Evolutionary conservation across 2,797 vertebrate species (phyloP), one percentile per base, ranked within the genome.

Genomic region (Simalia tracyae): DNA sequence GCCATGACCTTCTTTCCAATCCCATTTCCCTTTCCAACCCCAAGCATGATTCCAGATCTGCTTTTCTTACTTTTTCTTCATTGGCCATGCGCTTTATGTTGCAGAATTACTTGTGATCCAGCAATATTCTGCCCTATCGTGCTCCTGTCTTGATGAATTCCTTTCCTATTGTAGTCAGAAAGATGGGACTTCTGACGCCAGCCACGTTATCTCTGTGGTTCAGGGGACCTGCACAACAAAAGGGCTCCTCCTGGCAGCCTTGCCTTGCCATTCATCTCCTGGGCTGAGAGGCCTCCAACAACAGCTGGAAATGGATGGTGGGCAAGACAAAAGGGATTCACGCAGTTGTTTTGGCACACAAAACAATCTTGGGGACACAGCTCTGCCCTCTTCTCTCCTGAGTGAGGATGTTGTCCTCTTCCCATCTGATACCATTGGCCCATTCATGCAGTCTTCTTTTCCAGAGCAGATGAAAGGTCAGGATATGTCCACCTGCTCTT

Each of bases 181-280:
- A 19, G 92, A 26, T 12, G 63, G 12, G n/a, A 5, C 61, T 76
- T 72, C 42, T 15, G 81, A 54, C 63, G 54, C 63, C 56, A 11
- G 54, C 63, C 56, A 11, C 5, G 7, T 91, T 93, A 91, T 93
- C 92, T 89, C 84, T 57, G 84, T 8, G 9, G 84, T 42, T 50
- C 92, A 81, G 90, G 87, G 92, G 59, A 86, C 66, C 56, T 9
- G 26, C 1, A 1, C n/a, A 28, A 93, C 92, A 89, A 91, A 93
- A 85, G 87, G 31, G 46, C 28, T 14, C 64, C 22, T 87, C 12
- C n/a, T 81, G 4, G 7, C 50, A 19, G 36, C 54, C 84, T 86
- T 56, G 85, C 85, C 28, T 11, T 56, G 28, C 28, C 61, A 68
- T 88, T 85, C 89, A 85, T 68, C 76, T 85, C 68, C 14, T 42